Evolutionary conservation across 1,140 invertebrate genomes (phyloP).

Genomic region (Pseudomyrmex dendroicus): DNA sequence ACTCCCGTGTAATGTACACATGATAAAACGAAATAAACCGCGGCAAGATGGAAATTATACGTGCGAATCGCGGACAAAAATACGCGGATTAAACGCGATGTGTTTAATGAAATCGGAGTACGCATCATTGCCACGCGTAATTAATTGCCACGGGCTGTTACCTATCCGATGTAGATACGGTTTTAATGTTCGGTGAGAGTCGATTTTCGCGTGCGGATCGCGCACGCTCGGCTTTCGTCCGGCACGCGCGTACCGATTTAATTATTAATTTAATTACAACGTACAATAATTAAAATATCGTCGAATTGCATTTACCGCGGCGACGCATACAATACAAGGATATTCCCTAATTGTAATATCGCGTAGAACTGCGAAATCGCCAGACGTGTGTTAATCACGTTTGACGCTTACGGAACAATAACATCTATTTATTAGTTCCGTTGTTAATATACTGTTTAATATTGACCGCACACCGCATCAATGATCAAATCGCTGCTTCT

Average conservation of each 20-base stretch:
- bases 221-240: not conserved
- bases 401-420: not conserved
- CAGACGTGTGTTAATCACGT: slow-evolving; percentile 22
- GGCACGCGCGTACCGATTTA: slow-evolving; percentile 38
- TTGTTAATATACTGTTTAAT: slow-evolving; percentile 29
- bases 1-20: slow-evolving; percentile 1
- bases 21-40: slow-evolving; percentile 35
- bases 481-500: not conserved
- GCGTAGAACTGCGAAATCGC: slow-evolving; percentile 42
- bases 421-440: slow-evolving; percentile 26
- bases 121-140: slow-evolving; percentile 49
- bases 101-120: slow-evolving; percentile 49
- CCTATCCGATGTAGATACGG: slow-evolving; percentile 21
- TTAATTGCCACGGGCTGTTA: slow-evolving; percentile 34
- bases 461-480: not conserved
- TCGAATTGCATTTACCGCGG: slow-evolving; percentile 39
- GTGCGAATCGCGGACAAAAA: slow-evolving; percentile 10
- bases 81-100: slow-evolving; percentile 46
- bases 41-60: slow-evolving; percentile 35
- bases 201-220: not conserved
- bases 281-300: slow-evolving; percentile 58
- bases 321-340: not conserved
- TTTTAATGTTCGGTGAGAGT: slow-evolving; percentile 48
- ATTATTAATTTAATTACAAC: slow-evolving; percentile 61
- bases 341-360: slow-evolving; percentile 40